A percentile compares a stretch with the other conserved stretches of the same genome.
phyloP scores from a whole-genome alignment of 2,113 vertebrate genomes.

The Syngnathoides biaculeatus region DNA sequence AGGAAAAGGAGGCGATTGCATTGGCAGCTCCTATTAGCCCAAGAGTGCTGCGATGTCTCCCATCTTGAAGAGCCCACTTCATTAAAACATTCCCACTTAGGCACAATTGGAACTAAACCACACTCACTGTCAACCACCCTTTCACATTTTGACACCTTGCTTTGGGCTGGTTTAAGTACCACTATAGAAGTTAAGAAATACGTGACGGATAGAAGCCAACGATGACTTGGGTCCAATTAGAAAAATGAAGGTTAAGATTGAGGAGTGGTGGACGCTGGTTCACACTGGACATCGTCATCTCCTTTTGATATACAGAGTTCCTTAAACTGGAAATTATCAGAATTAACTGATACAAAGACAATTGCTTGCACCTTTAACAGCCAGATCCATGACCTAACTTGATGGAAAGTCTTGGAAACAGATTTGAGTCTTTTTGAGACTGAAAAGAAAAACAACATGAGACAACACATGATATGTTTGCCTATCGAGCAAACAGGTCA shows the following conservation, averaged over 20 bases:
- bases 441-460: too few relatives aligned
- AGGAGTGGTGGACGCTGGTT: background rate
- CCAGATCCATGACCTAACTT: background rate
- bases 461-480: too few relatives aligned
- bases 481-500: too few relatives aligned
- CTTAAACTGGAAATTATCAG: background rate
- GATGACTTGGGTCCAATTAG: background rate
- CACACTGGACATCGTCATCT: background rate
- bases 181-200: background rate
- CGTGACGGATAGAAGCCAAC: background rate
- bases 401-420: too few relatives aligned
- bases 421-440: too few relatives aligned
- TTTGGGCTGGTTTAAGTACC: conserved; percentile 12
- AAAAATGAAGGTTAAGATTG: background rate
- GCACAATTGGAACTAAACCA: conserved; percentile 68
- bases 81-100: conserved; percentile 77
- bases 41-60: conserved; percentile 66
- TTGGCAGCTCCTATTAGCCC: conserved; percentile 85
- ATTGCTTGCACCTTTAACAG: background rate
- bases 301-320: background rate
- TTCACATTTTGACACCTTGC: conserved; percentile 24
- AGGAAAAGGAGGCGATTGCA: conserved; percentile 76
- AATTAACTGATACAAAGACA: background rate
- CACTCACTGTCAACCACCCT: conserved; percentile 18
- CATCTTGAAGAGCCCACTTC: conserved; percentile 68